Evolutionary conservation across 2,797 vertebrate species (phyloP).

Genomic region (Hoplostethus atlanticus): DNA sequence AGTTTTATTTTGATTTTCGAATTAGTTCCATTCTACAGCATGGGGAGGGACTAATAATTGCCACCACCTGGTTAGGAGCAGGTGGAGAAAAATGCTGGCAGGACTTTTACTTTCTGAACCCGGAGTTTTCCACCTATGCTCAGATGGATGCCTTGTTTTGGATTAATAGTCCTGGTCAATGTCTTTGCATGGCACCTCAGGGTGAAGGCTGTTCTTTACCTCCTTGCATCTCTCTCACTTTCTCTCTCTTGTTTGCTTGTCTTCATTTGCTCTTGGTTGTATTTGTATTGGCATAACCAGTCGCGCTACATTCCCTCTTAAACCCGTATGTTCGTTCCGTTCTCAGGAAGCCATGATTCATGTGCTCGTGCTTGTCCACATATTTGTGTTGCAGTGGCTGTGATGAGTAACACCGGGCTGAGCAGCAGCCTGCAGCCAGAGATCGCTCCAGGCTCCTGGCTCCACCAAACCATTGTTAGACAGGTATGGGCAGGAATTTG

Average conservation of each 20-base stretch:
- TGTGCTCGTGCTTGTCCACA: neutral
- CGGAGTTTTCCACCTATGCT: neutral
- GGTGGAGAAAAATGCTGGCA: too few species aligned
- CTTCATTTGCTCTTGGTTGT: neutral
- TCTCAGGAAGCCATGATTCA: neutral
- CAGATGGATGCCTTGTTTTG: neutral
- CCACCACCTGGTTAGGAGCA: too few species aligned
- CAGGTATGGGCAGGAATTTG: conserved; percentile 81
- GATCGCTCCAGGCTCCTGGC: conserved; percentile 69
- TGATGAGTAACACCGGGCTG: conserved; percentile 81
- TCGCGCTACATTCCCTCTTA: conserved; percentile 9
- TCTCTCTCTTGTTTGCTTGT: neutral
- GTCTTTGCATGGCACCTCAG: too few species aligned
- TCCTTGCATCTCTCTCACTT: neutral
- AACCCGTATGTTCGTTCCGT: neutral
- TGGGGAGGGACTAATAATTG: too few species aligned
- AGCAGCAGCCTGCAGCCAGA: conserved; percentile 62
- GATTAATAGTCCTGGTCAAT: neutral
- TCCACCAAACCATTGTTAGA: conserved; percentile 87
- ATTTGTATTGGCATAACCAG: neutral
- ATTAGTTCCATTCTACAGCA: too few species aligned
- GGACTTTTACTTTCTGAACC: too few species aligned
- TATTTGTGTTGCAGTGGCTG: conserved; percentile 84
- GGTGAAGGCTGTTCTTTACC: neutral
- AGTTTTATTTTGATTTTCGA: too few species aligned